Base-by-base conservation (phyloP, 2,888 invertebrate species). In the Rhamphomyia laevipes region DNA sequence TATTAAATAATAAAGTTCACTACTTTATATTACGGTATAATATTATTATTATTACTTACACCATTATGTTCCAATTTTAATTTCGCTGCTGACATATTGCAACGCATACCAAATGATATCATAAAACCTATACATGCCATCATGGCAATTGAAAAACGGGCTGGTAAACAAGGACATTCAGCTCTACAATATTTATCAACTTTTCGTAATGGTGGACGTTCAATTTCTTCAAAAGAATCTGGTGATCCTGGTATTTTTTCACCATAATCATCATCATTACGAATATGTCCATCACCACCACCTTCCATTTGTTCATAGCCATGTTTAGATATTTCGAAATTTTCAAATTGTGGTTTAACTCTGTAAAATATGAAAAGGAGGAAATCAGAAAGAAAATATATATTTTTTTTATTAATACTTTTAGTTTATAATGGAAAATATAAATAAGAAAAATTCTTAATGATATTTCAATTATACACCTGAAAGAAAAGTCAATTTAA, bases 1-100 rank as follows among this genome's bases (percentile, higher is more conserved):
- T 35, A 35, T n/a, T 13, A 6, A 6, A 33, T 33, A 33, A 6
- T 33, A 33, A 9, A 33, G 3, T 33, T 13, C 33, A 13, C 7
- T 15, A 38, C 3, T 15, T 4, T 38, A 3, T 12, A 7, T 5
- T 16, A 38, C n/a, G 3, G 9, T 15, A 38, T 37, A 13, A 9
- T 9, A 37, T 37, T 37, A 30, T n/a, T 38, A 51, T 23, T 40
- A 13, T 15, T 44, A 62, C 76, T 77, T 61, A 81, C 82, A 58
- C 74, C 73, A 57, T 70, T 68, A 51, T 76, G 76, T 56, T 82
- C 81, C 67, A 84, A 77, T 66, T 86, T 84, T 50, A 92, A 80
- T 70, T 95, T 93, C 43, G 97, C 96, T 72, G 97, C 93, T 48
- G 96, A 93, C 88, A 99, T 91, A 73, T 97, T 99, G 72, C 95